Evolutionary conservation across 2,113 vertebrate genomes (phyloP).

Genomic region (Varanus komodoensis): DNA sequence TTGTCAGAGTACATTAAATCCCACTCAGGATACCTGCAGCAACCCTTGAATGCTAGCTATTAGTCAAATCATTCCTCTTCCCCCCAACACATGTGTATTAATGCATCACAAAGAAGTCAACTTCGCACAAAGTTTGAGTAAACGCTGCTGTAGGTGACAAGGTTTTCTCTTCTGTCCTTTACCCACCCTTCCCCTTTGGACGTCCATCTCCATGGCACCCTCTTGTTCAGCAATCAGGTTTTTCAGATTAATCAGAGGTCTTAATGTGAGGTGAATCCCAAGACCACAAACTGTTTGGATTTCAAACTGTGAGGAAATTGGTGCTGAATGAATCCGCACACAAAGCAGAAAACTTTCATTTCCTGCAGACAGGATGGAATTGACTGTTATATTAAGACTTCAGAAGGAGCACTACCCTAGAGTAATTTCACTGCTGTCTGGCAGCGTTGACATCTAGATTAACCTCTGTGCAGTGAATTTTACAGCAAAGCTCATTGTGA

Average conservation of each 20-base stretch:
- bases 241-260: conserved; percentile 65
- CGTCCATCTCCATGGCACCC: conserved; percentile 37
- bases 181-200: not conserved
- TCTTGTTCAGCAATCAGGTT: conserved; percentile 54
- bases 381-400: conserved; percentile 83
- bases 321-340: conserved; percentile 75
- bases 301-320: conserved; percentile 82
- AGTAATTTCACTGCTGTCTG: conserved; percentile 82
- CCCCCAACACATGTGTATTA: not conserved
- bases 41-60: not conserved
- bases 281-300: conserved; percentile 79
- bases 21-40: not conserved
- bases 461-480: conserved; percentile 79
- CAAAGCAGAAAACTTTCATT: conserved; percentile 82
- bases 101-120: not conserved
- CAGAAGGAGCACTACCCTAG: conserved; percentile 78
- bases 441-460: conserved; percentile 81
- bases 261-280: conserved; percentile 79
- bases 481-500: conserved; percentile 76
- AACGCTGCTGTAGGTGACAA: not conserved
- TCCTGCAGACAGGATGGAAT: conserved; percentile 80
- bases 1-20: not conserved
- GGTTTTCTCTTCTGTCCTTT: too few species aligned
- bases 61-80: not conserved
- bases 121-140: not conserved